Evolutionary conservation across 2,797 vertebrate genomes (phyloP), one percentile per base, ranked within the genome.

Genomic region (Emys orbicularis): DNA sequence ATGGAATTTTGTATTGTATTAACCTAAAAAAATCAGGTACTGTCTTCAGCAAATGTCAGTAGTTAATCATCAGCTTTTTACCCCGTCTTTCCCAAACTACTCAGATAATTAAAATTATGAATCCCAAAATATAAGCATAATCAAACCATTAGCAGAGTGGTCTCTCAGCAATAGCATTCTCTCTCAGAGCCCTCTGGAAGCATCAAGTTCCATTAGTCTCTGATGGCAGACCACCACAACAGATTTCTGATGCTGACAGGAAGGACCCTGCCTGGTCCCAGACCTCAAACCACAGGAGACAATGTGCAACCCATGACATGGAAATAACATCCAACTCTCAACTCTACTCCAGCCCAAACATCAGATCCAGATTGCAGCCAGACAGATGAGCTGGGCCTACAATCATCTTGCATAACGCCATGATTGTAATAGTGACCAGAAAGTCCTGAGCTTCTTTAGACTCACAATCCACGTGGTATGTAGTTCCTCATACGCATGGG

Each of bases 61-160:
- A 94, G 97, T 90, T 93, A 86, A 94, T 93, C 94, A 90, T 95
- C 88, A 95, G 92, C 21, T 96, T 97, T 97, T 97, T 93, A 93
- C 91, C 95, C 93, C 95, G 89, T 93, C 91, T 97, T 97, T 97
- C 92, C 90, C 96, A 96, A 97, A 97, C 92, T 89, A 97, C 96
- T 90, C 95, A 97, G 96, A 97, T 92, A 96, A 97, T 83, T 96
- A 97, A 89, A 97, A 96, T 16, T 94, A 90, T 96, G 90, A 90
- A 95, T 95, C 84, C 84, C 93, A 86, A 93, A 88, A 96, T 18
- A 95, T 76, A 94, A 94, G 53, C 82, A 95, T 90, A 95, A 94
- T 87, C 8, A 44, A 91, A 90, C 84, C 92, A 95, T 94, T 84
- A 91, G 89, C 90, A 94, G 79, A 53, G 52, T 77, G 53, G 93